phyloP scores from a whole-genome alignment of 2,797 vertebrate genomes.

The Tarsius wallacei region DNA sequence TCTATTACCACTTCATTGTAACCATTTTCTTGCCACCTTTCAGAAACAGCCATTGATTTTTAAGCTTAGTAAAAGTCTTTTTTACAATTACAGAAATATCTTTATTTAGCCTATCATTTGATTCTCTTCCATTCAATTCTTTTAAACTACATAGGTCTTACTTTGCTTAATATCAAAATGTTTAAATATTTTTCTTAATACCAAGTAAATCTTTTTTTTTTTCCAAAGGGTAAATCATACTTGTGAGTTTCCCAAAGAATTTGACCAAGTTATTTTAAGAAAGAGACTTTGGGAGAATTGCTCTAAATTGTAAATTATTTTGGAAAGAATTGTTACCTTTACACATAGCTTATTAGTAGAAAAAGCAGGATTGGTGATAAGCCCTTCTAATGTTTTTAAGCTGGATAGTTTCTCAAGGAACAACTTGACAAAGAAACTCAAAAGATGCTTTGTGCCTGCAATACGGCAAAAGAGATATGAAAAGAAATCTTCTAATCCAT shows the following conservation, averaged over 20 bases:
- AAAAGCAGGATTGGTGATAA: conserved; percentile 29
- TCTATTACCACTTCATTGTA: neutral
- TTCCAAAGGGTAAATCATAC: neutral
- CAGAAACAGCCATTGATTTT: conserved; percentile 14
- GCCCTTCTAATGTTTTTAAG: neutral
- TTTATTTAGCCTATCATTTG: neutral
- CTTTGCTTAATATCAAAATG: neutral
- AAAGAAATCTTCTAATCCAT: conserved; percentile 9
- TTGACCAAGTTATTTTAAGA: conserved; percentile 6
- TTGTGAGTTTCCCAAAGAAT: conserved; percentile 8
- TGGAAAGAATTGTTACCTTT: neutral
- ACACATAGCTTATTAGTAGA: neutral
- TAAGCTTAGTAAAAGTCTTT: neutral
- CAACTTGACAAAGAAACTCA: conserved; percentile 32
- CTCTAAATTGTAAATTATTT: conserved; percentile 39
- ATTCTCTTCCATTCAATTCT: neutral
- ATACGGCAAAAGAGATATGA: neutral
- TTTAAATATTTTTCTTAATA: neutral
- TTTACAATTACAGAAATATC: neutral
- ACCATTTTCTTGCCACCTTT: conserved; percentile 2
- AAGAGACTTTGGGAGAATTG: conserved; percentile 22
- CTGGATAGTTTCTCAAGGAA: conserved; percentile 9
- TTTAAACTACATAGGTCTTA: neutral
- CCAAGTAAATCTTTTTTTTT: neutral
- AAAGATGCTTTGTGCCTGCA: conserved; percentile 16